These are phyloP conservation scores for Melinopterus prodromus DNA, from an alignment of 2,888 invertebrate species.

Conservation along the genomic window DNA sequence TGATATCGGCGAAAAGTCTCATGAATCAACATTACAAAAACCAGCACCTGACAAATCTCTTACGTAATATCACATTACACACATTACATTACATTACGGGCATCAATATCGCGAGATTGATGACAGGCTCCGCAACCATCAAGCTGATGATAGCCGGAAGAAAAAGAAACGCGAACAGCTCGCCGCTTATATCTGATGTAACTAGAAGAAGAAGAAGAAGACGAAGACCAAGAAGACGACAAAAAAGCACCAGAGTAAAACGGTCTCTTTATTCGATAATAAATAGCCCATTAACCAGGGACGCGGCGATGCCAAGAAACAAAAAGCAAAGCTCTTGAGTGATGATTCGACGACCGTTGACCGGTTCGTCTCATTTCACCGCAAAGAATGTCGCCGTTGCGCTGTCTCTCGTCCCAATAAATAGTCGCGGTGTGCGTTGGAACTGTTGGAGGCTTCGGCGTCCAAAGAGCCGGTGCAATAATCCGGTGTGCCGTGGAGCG, in stretches of 20 bases:
- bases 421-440: background rate
- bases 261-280: background rate
- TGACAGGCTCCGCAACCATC: background rate
- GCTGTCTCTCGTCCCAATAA: background rate
- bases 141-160: background rate
- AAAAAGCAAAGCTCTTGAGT: background rate
- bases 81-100: background rate
- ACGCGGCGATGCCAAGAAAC: background rate
- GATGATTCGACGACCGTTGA: background rate
- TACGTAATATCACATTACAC: background rate
- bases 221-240: background rate
- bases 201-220: background rate
- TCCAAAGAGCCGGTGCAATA: background rate
- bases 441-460: background rate
- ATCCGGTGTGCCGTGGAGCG: background rate
- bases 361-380: background rate
- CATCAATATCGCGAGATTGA: background rate
- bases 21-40: too few species aligned
- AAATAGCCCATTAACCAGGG: background rate
- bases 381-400: background rate
- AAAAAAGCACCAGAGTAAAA: background rate
- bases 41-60: background rate
- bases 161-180: background rate
- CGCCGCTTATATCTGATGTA: background rate
- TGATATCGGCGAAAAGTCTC: too few species aligned